These are phyloP conservation scores for Cenopis cana DNA, from an alignment of 2,888 invertebrate genomes.

Conservation along the genomic window DNA sequence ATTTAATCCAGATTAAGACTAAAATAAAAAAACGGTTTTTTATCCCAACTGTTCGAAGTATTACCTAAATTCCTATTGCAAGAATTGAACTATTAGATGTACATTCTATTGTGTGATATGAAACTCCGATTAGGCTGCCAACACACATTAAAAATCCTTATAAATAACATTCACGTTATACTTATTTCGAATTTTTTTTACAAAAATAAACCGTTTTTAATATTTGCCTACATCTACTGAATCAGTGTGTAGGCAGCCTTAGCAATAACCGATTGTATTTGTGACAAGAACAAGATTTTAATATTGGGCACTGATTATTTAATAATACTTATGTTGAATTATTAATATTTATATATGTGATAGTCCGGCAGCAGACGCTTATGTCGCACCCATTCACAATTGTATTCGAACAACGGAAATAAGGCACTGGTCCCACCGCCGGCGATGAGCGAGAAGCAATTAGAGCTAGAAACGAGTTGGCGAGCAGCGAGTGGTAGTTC, in stretches of 20 bases:
- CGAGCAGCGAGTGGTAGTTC: too few species aligned
- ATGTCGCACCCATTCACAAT: too few species aligned
- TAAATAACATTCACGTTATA: slow-evolving; percentile 7
- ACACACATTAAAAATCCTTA: slow-evolving; percentile 18
- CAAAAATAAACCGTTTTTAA: slow-evolving; percentile 22
- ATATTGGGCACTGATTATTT: too few species aligned
- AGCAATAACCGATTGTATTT: slow-evolving; percentile 18
- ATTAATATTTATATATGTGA: background rate
- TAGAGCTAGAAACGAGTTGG: too few species aligned
- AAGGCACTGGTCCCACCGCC: too few species aligned
- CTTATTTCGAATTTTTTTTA: slow-evolving; percentile 10
- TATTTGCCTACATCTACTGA: background rate
- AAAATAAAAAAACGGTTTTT: slow-evolving; percentile 5
- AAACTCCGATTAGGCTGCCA: slow-evolving; percentile 34
- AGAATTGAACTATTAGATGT: slow-evolving; percentile 37
- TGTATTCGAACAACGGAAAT: too few species aligned
- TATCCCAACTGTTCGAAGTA: slow-evolving; percentile 13
- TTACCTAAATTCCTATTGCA: slow-evolving; percentile 32
- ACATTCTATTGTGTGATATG: slow-evolving; percentile 34
- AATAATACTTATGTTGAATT: background rate
- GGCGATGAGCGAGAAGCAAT: too few species aligned
- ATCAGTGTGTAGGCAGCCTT: slow-evolving; percentile 9
- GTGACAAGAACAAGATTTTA: slow-evolving; percentile 18
- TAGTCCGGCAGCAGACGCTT: too few species aligned
- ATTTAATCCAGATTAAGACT: background rate